A percentile compares a stretch with the other conserved stretches of the same genome.
phyloP scores from a whole-genome alignment of 2,113 vertebrate genomes.

The Myrmecobius fasciatus region DNA sequence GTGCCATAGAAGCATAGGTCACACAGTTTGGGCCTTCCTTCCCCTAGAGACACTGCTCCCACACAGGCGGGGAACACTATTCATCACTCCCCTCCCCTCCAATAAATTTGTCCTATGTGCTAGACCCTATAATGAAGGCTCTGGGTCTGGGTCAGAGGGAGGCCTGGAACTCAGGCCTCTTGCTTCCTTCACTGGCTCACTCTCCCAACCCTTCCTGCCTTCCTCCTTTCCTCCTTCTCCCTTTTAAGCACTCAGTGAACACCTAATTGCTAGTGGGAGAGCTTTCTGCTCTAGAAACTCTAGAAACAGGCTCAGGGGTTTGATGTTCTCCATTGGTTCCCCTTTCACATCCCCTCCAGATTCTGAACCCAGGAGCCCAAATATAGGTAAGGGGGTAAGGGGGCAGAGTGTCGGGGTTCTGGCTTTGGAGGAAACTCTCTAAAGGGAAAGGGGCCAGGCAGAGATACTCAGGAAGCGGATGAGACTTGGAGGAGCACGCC shows the following conservation, averaged over 20 bases:
- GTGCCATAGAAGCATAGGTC: background rate
- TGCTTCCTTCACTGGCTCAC: background rate
- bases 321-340: background rate
- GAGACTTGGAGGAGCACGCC: background rate
- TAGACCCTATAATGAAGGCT: background rate
- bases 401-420: background rate
- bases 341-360: background rate
- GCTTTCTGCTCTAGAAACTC: background rate
- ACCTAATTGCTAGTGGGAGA: background rate
- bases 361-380: background rate
- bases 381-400: background rate
- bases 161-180: background rate
- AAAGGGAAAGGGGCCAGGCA: background rate
- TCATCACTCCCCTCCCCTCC: too few relatives aligned
- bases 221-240: background rate
- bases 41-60: background rate
- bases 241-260: background rate
- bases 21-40: background rate
- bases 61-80: background rate
- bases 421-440: too few relatives aligned
- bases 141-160: background rate
- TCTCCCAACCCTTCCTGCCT: background rate
- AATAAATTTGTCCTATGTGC: too few relatives aligned
- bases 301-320: background rate
- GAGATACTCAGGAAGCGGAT: background rate